Percentiles rank a stretch among this genome's conserved stretches.
Evolutionary conservation across 2,888 invertebrate genomes (phyloP).

Genomic region (Agriopis aurantiaria): DNA sequence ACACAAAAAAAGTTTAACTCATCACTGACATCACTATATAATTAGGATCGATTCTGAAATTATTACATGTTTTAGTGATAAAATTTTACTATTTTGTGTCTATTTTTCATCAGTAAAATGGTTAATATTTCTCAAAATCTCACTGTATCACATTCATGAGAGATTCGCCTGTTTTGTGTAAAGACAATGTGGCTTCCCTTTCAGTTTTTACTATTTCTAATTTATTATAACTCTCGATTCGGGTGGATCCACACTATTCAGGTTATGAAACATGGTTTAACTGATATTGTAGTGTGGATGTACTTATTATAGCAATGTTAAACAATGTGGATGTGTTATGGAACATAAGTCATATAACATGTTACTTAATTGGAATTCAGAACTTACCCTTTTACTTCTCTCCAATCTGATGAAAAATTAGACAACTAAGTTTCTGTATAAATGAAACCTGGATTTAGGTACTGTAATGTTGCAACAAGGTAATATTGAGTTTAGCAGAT

Average conservation of each 20-base stretch:
- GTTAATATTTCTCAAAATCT: conserved; percentile 16
- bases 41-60: neutral
- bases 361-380: neutral
- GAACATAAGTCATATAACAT: neutral
- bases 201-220: neutral
- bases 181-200: neutral
- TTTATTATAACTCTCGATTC: neutral
- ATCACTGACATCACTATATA: neutral
- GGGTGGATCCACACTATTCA: conserved; percentile 5
- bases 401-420: conserved; percentile 10
- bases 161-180: conserved; percentile 3
- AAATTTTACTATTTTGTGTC: neutral
- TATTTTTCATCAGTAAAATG: neutral
- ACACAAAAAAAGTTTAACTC: neutral
- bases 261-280: neutral
- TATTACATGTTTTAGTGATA: neutral
- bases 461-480: conserved; percentile 27
- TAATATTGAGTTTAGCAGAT: conserved; percentile 38
- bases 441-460: conserved; percentile 20
- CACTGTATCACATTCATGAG: conserved; percentile 14
- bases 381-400: neutral
- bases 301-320: neutral
- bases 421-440: conserved; percentile 10
- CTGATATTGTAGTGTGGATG: neutral
- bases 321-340: conserved; percentile 1